Evolutionary conservation across 2,113 vertebrate species (phyloP).

Genomic region (Gorilla gorilla): DNA sequence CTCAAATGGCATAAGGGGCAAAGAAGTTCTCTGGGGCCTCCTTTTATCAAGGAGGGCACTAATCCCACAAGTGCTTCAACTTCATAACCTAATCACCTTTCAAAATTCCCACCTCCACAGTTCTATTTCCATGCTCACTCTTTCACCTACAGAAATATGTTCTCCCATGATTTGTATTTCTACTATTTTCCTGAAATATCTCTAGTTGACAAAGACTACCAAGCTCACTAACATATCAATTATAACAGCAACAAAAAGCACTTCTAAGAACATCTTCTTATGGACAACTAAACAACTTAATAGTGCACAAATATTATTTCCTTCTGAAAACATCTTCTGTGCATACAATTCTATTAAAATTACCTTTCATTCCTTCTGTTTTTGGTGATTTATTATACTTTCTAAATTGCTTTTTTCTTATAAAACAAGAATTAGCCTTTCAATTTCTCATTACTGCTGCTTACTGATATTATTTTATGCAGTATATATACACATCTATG

Average conservation of each 20-base stretch:
- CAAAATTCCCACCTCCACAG: not conserved
- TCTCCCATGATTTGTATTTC: not conserved
- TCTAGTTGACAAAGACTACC: not conserved
- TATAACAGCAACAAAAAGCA: not conserved
- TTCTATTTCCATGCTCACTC: not conserved
- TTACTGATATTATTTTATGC: too few species aligned
- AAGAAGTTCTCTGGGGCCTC: not conserved
- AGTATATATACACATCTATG: too few species aligned
- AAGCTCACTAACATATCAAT: not conserved
- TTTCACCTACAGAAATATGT: not conserved
- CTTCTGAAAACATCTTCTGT: not conserved
- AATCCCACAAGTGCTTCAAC: rapidly evolving
- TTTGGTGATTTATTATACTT: not conserved
- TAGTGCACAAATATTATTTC: not conserved
- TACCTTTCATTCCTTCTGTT: not conserved
- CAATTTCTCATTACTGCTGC: not conserved
- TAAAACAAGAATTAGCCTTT: not conserved
- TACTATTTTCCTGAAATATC: not conserved
- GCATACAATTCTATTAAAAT: not conserved
- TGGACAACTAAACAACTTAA: not conserved
- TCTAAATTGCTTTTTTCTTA: not conserved
- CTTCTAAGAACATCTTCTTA: not conserved
- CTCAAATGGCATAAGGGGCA: too few species aligned
- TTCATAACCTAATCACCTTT: too few species aligned
- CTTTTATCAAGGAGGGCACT: not conserved